Evolutionary conservation across 2,797 vertebrate species (phyloP), one percentile per base, ranked within the genome.

Genomic region (Hyperoplus immaculatus): DNA sequence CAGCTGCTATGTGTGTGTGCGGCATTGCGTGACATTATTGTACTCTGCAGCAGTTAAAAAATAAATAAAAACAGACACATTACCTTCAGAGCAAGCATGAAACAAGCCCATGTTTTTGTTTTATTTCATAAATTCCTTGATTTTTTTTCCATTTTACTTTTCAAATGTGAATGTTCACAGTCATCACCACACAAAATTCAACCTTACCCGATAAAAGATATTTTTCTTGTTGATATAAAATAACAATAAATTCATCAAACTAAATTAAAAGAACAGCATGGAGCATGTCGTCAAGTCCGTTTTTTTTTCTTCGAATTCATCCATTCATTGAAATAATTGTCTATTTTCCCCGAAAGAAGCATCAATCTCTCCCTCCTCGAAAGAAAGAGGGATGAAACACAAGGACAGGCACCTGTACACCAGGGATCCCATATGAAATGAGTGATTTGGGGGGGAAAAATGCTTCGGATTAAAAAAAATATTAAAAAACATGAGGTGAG

Each of bases 81-180:
- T 6, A 71, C 58, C 16, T 53, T 77, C 18, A 78, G 38, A 68
- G 59, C 67, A 87, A 78, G 75, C 66, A 91, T 84, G 39, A 90
- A 87, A 90, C 72, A 75, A 88, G 73, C 38, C 85, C 89, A 88
- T 92, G 89, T 92, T 93, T 91, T 93, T 86, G 21, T 91, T 95
- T 95, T 94, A 94, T 95, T 95, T 94, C 87, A 92, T 94, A 93
- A 94, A 93, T 95, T 94, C 93, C 86, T 92, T 69, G 71, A 87
- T 91, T 91, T 91, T 88, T 91, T 85, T 77, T 83, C 85, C 88
- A 88, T 94, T 95, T 94, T 92, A 83, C 89, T 93, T 94, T 92
- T 93, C 90, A 92, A 94, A 95, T 94, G 95, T 95, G 94, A 95
- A 95, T 94, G 91, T 95, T 95, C 94, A 95, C 94, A 94, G 93